Percentiles rank a stretch among this genome's conserved stretches.
These are phyloP conservation scores for Ptychochromis oligacanthus DNA, from an alignment of 2,113 vertebrate species.

Conservation along the genomic window DNA sequence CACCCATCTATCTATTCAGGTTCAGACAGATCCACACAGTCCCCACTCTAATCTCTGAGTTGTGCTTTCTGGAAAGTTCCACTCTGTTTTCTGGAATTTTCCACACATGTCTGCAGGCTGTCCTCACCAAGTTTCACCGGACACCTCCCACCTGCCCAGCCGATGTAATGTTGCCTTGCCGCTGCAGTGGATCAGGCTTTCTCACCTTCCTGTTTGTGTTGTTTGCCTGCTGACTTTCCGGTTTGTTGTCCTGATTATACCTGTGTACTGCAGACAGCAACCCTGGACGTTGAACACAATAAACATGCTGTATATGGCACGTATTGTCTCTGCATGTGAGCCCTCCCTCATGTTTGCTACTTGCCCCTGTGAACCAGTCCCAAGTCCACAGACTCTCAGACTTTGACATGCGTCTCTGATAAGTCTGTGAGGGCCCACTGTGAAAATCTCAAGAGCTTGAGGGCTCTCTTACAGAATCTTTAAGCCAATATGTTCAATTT, in stretches of 20 bases:
- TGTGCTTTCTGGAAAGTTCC: slow-evolving; percentile 4
- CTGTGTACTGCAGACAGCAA: background rate
- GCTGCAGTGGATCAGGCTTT: background rate
- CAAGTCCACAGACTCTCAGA: background rate
- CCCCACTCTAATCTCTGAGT: background rate
- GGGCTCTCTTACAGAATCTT: background rate
- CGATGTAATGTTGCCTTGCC: background rate
- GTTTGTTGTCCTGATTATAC: background rate
- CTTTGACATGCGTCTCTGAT: background rate
- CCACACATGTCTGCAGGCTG: background rate
- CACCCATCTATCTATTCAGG: background rate
- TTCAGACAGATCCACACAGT: background rate
- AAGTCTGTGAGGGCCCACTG: background rate
- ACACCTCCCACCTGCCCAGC: background rate
- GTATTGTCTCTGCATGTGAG: background rate
- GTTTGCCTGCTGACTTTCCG: background rate
- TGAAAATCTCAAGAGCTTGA: background rate
- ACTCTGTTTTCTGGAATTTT: background rate
- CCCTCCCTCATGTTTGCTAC: background rate
- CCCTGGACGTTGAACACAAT: background rate
- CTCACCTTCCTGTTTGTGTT: background rate
- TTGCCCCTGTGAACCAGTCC: background rate
- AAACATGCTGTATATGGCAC: background rate
- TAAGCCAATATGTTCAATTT: background rate
- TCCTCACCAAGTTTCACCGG: background rate